phyloP scores from a whole-genome alignment of 2,797 vertebrate genomes.

The Sparidentex hasta region DNA sequence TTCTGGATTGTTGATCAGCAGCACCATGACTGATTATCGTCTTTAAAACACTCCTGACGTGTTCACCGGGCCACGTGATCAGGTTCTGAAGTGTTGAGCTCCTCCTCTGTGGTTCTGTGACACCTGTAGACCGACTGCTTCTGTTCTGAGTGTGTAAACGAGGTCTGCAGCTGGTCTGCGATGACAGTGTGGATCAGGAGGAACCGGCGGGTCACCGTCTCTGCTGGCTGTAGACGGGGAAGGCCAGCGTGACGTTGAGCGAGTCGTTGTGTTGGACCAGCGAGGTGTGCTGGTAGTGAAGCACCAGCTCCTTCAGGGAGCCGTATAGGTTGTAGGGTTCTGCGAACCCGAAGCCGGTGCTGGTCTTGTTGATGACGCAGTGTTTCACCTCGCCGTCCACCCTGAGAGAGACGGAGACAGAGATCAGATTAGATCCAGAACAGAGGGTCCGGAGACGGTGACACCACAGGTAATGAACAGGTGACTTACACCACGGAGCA shows the following conservation, averaged over 20 bases:
- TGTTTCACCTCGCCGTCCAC: constrained; percentile 94
- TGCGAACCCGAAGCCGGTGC: constrained; percentile 90
- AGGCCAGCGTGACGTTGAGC: constrained; percentile 92
- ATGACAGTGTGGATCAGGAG: background rate
- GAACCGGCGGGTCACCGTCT: constrained; percentile 64
- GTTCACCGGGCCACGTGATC: background rate
- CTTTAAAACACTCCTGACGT: background rate
- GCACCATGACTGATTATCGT: background rate
- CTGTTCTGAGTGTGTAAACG: background rate
- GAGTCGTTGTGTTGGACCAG: constrained; percentile 96
- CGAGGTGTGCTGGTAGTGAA: constrained; percentile 94
- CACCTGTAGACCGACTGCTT: background rate
- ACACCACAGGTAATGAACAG: too few relatives aligned
- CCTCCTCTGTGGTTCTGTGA: too few relatives aligned
- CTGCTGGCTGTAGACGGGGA: constrained; percentile 90
- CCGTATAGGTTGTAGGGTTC: constrained; percentile 95
- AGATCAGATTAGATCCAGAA: background rate
- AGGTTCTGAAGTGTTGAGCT: background rate
- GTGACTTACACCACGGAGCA: constrained; percentile 94
- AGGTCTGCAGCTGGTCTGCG: background rate
- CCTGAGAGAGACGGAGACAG: constrained; percentile 69
- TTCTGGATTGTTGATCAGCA: background rate
- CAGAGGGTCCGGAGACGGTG: too few relatives aligned
- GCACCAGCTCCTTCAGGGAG: constrained; percentile 93
- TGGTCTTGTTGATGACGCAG: constrained; percentile 94